A percentile compares a stretch with the other conserved stretches of the same genome.
Evolutionary conservation across 2,113 vertebrate genomes (phyloP).

Genomic region (Rafetus swinhoei): DNA sequence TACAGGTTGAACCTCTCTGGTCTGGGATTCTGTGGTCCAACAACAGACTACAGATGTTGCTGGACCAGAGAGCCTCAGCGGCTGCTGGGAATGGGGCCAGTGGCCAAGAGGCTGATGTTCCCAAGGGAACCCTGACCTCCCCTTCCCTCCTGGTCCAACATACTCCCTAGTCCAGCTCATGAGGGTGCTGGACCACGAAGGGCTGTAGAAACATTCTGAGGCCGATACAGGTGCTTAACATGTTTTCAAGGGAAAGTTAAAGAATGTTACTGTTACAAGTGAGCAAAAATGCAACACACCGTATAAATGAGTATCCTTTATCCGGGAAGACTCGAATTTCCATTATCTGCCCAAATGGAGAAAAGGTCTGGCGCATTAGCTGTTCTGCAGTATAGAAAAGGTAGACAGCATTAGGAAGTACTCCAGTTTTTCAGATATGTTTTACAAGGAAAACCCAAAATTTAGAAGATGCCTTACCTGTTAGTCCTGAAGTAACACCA

Average conservation of each 20-base stretch:
- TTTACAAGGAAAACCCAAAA: accelerated
- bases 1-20: too few species aligned
- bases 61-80: too few species aligned
- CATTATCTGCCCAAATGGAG: constrained; percentile 97
- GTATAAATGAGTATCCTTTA: constrained; percentile 98
- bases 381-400: constrained; percentile 84
- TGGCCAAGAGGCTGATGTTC: too few species aligned
- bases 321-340: constrained; percentile 98
- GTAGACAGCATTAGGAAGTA: neutral
- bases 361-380: constrained; percentile 99
- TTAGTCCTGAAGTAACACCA: constrained; percentile 92
- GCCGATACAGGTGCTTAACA: neutral
- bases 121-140: too few species aligned
- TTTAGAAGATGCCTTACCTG: constrained; percentile 78
- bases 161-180: too few species aligned
- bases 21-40: too few species aligned
- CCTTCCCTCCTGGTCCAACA: too few species aligned
- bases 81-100: too few species aligned
- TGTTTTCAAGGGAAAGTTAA: too few species aligned
- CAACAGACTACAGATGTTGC: too few species aligned
- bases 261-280: accelerated
- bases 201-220: neutral
- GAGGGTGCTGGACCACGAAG: too few species aligned
- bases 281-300: constrained; percentile 75
- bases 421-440: accelerated